phyloP scores from a whole-genome alignment of 2,113 vertebrate species.

The Leptocoma aspasia region DNA sequence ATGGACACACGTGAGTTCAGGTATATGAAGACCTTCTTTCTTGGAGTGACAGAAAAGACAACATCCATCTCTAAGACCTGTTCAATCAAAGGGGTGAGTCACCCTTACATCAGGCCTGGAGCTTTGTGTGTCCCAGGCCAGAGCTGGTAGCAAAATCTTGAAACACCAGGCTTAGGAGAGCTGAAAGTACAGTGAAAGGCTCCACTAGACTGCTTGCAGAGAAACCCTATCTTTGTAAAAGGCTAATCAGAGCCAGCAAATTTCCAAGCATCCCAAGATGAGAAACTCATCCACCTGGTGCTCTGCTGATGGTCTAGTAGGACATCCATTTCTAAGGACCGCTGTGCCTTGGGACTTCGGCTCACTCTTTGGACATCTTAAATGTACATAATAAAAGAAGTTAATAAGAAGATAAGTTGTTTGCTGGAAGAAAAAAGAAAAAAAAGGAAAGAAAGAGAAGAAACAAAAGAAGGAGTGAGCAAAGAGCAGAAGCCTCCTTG shows the following conservation, averaged over 20 bases:
- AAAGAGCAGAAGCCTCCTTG: not conserved
- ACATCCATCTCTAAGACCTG: not conserved
- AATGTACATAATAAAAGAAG: not conserved
- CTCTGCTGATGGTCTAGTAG: not conserved
- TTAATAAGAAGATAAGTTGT: not conserved
- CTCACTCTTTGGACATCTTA: not conserved
- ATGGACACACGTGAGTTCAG: not conserved
- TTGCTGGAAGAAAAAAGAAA: not conserved
- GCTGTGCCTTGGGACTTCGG: not conserved
- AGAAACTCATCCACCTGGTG: not conserved
- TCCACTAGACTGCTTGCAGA: not conserved
- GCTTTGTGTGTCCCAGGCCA: not conserved
- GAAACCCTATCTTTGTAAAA: not conserved
- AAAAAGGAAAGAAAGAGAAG: not conserved
- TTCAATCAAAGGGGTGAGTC: not conserved
- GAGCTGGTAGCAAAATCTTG: not conserved
- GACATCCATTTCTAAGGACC: not conserved
- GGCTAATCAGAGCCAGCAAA: not conserved
- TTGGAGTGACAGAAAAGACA: not conserved
- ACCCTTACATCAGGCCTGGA: fast-evolving
- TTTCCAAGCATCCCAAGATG: not conserved
- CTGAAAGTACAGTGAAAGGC: not conserved
- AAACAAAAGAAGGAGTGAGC: not conserved
- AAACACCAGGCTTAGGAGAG: not conserved
- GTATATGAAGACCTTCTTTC: not conserved